Base-by-base conservation (phyloP, 1,140 invertebrate genomes). In the Plutomurus gul region DNA sequence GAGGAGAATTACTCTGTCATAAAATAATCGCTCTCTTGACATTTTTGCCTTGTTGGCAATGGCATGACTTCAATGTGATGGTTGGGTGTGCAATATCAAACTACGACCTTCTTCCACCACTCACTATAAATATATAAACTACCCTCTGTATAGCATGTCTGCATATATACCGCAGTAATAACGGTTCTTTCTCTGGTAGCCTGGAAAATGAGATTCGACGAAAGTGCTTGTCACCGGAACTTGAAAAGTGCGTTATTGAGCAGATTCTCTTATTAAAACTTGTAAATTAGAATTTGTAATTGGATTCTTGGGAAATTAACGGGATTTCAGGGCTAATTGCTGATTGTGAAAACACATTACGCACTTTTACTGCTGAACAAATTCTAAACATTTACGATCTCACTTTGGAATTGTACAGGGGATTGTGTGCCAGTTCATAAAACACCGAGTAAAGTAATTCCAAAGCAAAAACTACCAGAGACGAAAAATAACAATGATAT, bases 261-360 rank as follows among this genome's bases (percentile, higher is more conserved):
- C 56, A 33, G 56, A 65, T 65, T 65, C 56, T 40, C 36, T 72
- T 72, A 72, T 72, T 72, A 72, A 72, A 72, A 72, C 70, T 72
- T 72, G 18, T 22, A 40, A 72, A 72, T 40, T 40, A 46, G 18
- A 40, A 40, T 40, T 27, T n/a, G 20, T 72, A 72, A 72, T 72
- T 72, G 39, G 70, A 39, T 43, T 40, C 16, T 40, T 20, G 18
- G 18, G 18, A 72, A 72, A 46, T 72, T 36, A 4, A 70, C 47
- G 27, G 18, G 36, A 72, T 72, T 72, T 72, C 18, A 20, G 6
- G 20, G 39, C 37, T 72, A 39, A 22, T 40, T 40, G 22, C 36
- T 40, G 40, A 43, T n/a, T 72, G 10, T n/a, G 65, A 70, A 70
- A 70, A 70, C 27, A 10, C n/a, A 43, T 70, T 70, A 36, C 27